phyloP scores from a whole-genome alignment of 2,797 vertebrate genomes.

The Macropus fuliginosus region DNA sequence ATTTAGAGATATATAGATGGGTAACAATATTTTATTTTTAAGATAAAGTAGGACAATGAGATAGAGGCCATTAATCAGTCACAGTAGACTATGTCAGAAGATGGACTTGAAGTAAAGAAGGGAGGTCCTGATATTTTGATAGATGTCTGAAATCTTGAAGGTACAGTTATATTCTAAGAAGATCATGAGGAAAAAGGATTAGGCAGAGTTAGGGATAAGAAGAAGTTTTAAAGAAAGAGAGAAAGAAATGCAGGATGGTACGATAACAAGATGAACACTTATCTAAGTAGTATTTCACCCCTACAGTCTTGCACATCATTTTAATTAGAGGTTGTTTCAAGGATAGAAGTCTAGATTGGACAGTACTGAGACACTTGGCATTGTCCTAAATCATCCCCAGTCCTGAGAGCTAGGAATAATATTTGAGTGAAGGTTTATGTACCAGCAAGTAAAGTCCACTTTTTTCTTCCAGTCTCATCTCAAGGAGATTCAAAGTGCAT shows the following conservation, averaged over 20 bases:
- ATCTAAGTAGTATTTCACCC: not conserved
- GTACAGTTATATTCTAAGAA: not conserved
- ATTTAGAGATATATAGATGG: not conserved
- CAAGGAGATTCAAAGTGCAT: slow-evolving; percentile 97
- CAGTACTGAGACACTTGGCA: not conserved
- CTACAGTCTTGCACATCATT: not conserved
- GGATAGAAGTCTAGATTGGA: not conserved
- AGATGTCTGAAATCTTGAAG: not conserved
- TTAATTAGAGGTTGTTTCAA: not conserved
- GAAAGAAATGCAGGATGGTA: not conserved
- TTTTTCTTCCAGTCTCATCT: slow-evolving; percentile 90
- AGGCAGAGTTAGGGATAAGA: not conserved
- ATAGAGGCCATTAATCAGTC: not conserved
- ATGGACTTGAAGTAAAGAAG: not conserved
- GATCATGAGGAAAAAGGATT: not conserved
- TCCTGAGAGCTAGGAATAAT: not conserved
- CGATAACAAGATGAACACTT: not conserved
- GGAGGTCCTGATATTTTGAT: not conserved
- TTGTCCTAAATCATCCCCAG: not conserved
- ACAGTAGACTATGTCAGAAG: slow-evolving; percentile 5
- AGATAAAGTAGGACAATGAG: not conserved
- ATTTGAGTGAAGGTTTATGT: not conserved
- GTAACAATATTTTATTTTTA: not conserved
- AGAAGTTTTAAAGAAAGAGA: not conserved
- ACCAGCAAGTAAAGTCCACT: slow-evolving; percentile 51